These are phyloP conservation scores for Deilephila porcellus DNA, from an alignment of 2,888 invertebrate species.

Conservation along the genomic window DNA sequence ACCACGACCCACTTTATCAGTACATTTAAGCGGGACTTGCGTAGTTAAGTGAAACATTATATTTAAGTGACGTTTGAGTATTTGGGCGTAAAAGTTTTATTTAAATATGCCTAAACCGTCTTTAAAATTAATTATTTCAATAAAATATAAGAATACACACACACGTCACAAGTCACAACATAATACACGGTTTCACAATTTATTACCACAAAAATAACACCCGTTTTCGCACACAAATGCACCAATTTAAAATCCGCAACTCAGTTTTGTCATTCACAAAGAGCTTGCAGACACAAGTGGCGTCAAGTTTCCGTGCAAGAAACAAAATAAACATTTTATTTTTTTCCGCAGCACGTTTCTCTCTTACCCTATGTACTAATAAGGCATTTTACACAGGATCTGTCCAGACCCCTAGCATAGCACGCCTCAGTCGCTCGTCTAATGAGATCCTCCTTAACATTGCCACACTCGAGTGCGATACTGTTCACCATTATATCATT, in stretches of 20 bases:
- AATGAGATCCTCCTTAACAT: constrained; percentile 57
- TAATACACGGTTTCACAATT: neutral
- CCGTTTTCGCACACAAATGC: neutral
- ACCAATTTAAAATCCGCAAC: constrained; percentile 8
- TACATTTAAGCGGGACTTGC: too few species aligned
- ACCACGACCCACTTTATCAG: too few species aligned
- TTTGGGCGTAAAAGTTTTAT: too few species aligned
- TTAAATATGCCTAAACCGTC: too few species aligned
- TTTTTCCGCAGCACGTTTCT: constrained; percentile 20
- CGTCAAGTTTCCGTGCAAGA: constrained; percentile 9
- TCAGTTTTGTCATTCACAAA: constrained; percentile 9
- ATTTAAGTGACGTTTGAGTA: too few species aligned
- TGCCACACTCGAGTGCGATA: constrained; percentile 23
- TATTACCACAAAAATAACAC: neutral
- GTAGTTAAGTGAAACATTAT: too few species aligned
- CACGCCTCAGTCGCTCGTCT: constrained; percentile 60
- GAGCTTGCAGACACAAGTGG: constrained; percentile 14
- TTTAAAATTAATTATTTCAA: too few species aligned
- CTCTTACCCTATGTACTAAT: constrained; percentile 10
- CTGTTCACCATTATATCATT: constrained; percentile 26
- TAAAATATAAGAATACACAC: too few species aligned
- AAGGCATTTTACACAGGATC: constrained; percentile 29
- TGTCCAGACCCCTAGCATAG: constrained; percentile 42
- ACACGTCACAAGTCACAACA: too few species aligned
- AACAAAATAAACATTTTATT: constrained; percentile 23